Conservation (phyloP, 2,113 vertebrate species). For the Pimephales promelas region DNA sequence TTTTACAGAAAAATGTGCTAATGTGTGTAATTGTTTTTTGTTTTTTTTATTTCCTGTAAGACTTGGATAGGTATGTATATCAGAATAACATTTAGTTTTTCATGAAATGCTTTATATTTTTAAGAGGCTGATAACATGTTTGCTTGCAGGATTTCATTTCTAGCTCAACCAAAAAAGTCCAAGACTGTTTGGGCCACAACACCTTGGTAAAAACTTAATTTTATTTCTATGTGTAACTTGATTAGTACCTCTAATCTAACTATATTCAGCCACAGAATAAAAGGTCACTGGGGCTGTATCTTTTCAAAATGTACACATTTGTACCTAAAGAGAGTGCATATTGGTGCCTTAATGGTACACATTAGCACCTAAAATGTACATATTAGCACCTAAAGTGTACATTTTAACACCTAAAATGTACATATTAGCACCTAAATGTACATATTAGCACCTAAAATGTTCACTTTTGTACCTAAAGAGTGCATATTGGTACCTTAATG, state of each 20-base stretch:
- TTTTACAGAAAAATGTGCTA: neutral
- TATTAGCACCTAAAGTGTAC: too few species aligned
- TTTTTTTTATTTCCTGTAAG: slow-evolving; percentile 45
- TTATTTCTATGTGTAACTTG: neutral
- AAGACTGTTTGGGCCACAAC: slow-evolving; percentile 67
- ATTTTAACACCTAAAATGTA: too few species aligned
- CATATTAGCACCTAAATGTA: too few species aligned
- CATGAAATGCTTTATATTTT: neutral
- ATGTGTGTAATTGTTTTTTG: too few species aligned
- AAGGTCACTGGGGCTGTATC: too few species aligned
- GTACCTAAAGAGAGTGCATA: too few species aligned
- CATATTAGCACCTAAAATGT: too few species aligned
- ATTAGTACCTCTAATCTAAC: neutral
- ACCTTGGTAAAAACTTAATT: slow-evolving; percentile 58
- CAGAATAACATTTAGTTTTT: neutral
- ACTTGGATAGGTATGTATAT: slow-evolving; percentile 63
- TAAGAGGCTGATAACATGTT: neutral
- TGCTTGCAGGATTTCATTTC: slow-evolving; percentile 66
- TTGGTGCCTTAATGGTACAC: too few species aligned
- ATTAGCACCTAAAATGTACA: too few species aligned
- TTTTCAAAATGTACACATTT: too few species aligned
- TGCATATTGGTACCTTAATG: too few species aligned
- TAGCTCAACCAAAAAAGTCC: slow-evolving; percentile 70
- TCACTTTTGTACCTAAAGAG: too few species aligned
- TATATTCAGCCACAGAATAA: neutral